Percentiles rank a stretch among this genome's conserved stretches.
Conservation (phyloP, 1,140 invertebrate genomes). For the Nasonia vitripennis region DNA sequence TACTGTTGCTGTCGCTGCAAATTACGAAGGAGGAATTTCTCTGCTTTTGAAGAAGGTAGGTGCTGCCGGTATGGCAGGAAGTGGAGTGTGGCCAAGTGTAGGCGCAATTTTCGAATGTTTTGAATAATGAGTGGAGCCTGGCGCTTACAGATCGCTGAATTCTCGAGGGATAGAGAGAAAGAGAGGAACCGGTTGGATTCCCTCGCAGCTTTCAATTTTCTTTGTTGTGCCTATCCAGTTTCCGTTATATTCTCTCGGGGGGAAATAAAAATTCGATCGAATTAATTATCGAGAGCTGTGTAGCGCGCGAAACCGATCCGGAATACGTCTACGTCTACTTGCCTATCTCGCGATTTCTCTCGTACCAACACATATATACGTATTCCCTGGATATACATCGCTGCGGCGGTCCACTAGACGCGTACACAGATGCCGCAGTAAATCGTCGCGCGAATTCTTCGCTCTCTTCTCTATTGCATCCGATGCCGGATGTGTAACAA, state of each 20-base stretch:
- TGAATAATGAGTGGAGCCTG: not conserved
- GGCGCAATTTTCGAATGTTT: not conserved
- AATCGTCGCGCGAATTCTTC: not conserved
- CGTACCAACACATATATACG: not conserved
- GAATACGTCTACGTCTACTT: too few species aligned
- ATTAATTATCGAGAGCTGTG: too few species aligned
- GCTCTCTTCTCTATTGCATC: not conserved
- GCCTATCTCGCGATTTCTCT: too few species aligned
- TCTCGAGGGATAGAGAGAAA: too few species aligned
- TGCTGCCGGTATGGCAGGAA: not conserved
- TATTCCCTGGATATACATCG: not conserved
- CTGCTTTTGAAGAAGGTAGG: not conserved
- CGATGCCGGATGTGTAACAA: conserved; percentile 11
- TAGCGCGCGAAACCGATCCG: too few species aligned
- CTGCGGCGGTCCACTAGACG: not conserved
- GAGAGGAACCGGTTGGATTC: not conserved
- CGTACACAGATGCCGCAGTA: not conserved
- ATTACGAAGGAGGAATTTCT: not conserved
- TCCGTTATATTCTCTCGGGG: too few species aligned
- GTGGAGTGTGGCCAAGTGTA: not conserved
- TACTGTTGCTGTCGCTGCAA: not conserved
- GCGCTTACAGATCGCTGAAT: not conserved
- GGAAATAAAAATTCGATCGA: too few species aligned
- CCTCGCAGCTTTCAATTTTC: not conserved
- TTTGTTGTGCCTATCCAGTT: not conserved